Percentiles rank a stretch among this genome's conserved stretches.
These are phyloP conservation scores for Prenolepis imparis DNA, from an alignment of 2,888 invertebrate species.

Conservation along the genomic window DNA sequence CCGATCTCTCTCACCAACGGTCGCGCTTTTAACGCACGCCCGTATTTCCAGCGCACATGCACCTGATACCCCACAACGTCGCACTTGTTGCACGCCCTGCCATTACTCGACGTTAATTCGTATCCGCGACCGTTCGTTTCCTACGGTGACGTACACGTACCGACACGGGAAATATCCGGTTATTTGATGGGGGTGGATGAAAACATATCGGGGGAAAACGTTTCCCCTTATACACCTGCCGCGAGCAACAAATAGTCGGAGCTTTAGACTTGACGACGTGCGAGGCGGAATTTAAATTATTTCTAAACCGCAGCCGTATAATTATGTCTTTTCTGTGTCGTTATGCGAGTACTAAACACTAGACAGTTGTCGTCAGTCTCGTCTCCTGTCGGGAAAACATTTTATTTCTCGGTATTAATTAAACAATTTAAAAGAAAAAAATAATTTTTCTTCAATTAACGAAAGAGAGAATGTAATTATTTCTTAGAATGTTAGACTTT, in stretches of 20 bases:
- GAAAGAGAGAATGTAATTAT: background rate
- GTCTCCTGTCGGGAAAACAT: background rate
- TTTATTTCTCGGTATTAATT: background rate
- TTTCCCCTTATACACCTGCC: conserved; percentile 65
- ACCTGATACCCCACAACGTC: conserved; percentile 78
- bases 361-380: background rate
- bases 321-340: background rate
- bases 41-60: conserved; percentile 64
- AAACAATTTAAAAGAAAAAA: background rate
- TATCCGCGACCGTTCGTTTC: conserved; percentile 69
- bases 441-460: background rate
- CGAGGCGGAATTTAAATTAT: conserved; percentile 71
- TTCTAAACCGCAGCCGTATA: conserved; percentile 51
- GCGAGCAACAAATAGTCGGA: conserved; percentile 63
- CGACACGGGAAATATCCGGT: conserved; percentile 80
- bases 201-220: conserved; percentile 52
- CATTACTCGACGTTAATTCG: conserved; percentile 78
- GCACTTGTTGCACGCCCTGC: conserved; percentile 79
- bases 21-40: conserved; percentile 61
- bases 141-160: conserved; percentile 76
- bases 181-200: conserved; percentile 75
- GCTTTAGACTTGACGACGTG: conserved; percentile 69
- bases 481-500: background rate
- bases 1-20: conserved; percentile 67
- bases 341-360: background rate